Evolutionary conservation across 1,140 invertebrate genomes (phyloP).

Genomic region (Schlechtendalia chinensis): DNA sequence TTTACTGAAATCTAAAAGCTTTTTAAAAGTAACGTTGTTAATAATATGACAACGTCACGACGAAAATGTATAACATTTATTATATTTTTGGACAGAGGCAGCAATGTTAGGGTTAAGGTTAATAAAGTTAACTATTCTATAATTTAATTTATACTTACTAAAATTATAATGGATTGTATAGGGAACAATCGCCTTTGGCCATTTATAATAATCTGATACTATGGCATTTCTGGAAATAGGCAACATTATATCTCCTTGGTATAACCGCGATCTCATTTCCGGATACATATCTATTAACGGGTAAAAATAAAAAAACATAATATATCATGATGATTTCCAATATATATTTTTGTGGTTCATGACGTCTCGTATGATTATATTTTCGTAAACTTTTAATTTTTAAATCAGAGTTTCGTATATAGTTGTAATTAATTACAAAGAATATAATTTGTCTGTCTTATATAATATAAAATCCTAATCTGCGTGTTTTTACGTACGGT

Average conservation of each 20-base stretch:
- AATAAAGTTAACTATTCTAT: background rate
- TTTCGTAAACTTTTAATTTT: too few relatives aligned
- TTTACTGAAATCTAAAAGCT: slow-evolving; percentile 27
- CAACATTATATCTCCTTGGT: slow-evolving; percentile 53
- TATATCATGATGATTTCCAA: too few relatives aligned
- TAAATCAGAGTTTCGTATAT: too few relatives aligned
- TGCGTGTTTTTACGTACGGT: too few relatives aligned
- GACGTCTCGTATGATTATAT: too few relatives aligned
- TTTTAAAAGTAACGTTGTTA: background rate
- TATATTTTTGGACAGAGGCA: background rate
- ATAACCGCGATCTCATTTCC: slow-evolving; percentile 52
- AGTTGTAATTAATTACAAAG: too few relatives aligned
- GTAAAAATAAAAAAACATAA: background rate
- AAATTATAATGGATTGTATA: slow-evolving; percentile 52
- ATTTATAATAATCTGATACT: slow-evolving; percentile 51
- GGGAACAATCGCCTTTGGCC: slow-evolving; percentile 52
- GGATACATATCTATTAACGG: slow-evolving; percentile 49
- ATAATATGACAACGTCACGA: too few relatives aligned
- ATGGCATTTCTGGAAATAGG: slow-evolving; percentile 52
- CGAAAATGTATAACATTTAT: too few relatives aligned
- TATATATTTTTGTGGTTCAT: too few relatives aligned
- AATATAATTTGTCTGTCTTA: too few relatives aligned
- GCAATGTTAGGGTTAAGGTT: background rate
- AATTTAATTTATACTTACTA: slow-evolving; percentile 50
- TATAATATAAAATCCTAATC: too few relatives aligned